Conservation (phyloP, 2,888 invertebrate species). For the Melipona beecheii region DNA sequence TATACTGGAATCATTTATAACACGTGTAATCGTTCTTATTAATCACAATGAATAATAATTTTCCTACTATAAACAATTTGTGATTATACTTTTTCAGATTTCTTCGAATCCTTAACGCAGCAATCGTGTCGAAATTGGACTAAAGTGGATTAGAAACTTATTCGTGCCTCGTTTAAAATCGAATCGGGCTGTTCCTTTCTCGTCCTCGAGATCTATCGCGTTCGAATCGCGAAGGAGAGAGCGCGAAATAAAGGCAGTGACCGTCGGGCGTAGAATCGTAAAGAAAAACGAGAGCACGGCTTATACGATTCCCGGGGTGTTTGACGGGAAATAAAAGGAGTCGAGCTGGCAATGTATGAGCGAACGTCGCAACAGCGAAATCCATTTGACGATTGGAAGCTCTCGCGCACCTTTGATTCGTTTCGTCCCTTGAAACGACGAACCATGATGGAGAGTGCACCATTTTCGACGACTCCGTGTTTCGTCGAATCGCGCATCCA, state of each 20-base stretch:
- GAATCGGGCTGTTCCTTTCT: too few relatives aligned
- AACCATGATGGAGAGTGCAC: conserved; percentile 59
- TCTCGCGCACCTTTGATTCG: conserved; percentile 47
- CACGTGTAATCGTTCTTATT: too few relatives aligned
- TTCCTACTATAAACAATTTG: too few relatives aligned
- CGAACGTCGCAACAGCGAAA: conserved; percentile 43
- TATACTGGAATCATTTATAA: too few relatives aligned
- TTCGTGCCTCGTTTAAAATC: too few relatives aligned
- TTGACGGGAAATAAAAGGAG: conserved; percentile 8
- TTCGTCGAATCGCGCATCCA: conserved; percentile 19
- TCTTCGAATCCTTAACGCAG: too few relatives aligned
- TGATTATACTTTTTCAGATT: too few relatives aligned
- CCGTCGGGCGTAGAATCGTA: background rate
- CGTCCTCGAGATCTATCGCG: too few relatives aligned
- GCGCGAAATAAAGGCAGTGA: background rate
- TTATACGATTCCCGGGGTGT: conserved; percentile 25
- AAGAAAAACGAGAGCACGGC: background rate
- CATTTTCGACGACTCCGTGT: conserved; percentile 32
- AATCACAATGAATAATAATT: too few relatives aligned
- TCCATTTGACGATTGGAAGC: conserved; percentile 58
- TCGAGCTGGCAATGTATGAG: background rate
- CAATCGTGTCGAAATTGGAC: too few relatives aligned
- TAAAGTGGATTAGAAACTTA: too few relatives aligned
- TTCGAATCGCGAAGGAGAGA: too few relatives aligned
- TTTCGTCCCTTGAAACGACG: conserved; percentile 52